Percentiles rank a stretch among this genome's conserved stretches.
phyloP scores from a whole-genome alignment of 2,888 invertebrate species.

The Latrodectus elegans region DNA sequence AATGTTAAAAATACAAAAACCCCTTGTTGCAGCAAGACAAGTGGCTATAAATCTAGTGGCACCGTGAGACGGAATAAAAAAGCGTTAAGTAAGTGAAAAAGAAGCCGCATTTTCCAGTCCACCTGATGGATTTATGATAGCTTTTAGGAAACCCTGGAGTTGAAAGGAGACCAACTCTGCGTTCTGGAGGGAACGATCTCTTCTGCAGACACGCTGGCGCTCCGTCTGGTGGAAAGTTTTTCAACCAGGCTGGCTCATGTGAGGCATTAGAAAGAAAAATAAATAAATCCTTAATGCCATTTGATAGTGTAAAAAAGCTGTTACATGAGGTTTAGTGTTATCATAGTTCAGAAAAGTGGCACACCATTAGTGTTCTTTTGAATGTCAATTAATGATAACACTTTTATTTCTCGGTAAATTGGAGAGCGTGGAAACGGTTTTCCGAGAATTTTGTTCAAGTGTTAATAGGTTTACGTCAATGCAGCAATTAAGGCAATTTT shows the following conservation, averaged over 20 bases:
- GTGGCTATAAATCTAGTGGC: conserved; percentile 11
- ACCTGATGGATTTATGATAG: conserved; percentile 53
- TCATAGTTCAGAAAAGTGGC: neutral
- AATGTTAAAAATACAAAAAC: conserved; percentile 32
- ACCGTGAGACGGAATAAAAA: neutral
- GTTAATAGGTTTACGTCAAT: neutral
- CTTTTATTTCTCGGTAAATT: neutral
- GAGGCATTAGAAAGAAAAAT: neutral
- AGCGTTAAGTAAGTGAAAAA: conserved; percentile 14
- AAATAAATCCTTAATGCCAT: neutral
- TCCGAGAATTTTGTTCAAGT: neutral
- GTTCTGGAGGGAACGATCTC: neutral
- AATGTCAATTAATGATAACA: neutral
- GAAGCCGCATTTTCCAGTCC: conserved; percentile 6
- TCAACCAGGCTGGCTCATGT: too few relatives aligned
- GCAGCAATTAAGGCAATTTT: too few relatives aligned
- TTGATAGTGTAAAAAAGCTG: neutral
- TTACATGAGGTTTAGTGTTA: neutral
- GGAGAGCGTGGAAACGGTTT: neutral
- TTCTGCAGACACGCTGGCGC: conserved; percentile 11
- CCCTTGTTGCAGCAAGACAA: conserved; percentile 8
- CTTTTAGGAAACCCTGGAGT: conserved; percentile 32
- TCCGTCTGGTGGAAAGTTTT: neutral
- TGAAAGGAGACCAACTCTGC: neutral
- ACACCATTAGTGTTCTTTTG: neutral